A percentile compares a stretch with the other conserved stretches of the same genome.
phyloP scores from a whole-genome alignment of 92 coral and sea anemone species.

The Bergia sp. region DNA sequence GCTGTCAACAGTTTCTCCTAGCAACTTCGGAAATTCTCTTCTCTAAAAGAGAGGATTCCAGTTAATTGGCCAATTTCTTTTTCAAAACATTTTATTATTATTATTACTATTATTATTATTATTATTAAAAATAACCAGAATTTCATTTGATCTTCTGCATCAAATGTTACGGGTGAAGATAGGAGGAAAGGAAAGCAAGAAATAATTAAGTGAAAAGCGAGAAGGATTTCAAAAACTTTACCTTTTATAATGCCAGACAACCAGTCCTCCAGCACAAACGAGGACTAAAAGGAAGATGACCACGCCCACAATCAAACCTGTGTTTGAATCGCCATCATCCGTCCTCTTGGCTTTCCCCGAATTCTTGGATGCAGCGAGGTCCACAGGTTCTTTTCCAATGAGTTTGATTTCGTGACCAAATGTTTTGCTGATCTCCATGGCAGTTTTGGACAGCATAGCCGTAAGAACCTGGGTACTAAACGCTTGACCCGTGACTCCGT shows the following conservation, averaged over 20 bases:
- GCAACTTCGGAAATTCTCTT: not conserved
- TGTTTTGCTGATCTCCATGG: slow-evolving; percentile 17
- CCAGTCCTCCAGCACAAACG: not conserved
- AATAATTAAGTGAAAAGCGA: too few species aligned
- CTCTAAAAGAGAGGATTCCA: not conserved
- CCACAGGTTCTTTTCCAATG: slow-evolving; percentile 1
- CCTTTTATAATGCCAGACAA: not conserved
- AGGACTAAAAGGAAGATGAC: not conserved
- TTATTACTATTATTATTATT: too few species aligned
- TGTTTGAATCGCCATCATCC: not conserved
- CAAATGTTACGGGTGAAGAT: too few species aligned
- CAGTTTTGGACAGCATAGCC: not conserved
- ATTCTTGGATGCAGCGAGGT: not conserved
- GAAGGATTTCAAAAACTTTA: not conserved
- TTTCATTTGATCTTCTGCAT: too few species aligned
- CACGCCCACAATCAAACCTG: not conserved
- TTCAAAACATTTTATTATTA: too few species aligned
- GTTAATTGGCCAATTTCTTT: not conserved
- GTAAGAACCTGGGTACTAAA: slow-evolving; percentile 15
- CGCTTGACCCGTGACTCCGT: not conserved
- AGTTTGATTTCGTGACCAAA: slow-evolving; percentile 14
- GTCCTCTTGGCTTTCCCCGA: not conserved
- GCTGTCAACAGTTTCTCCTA: not conserved
- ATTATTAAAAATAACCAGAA: too few species aligned
- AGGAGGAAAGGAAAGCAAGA: not conserved